A percentile compares a stretch with the other conserved stretches of the same genome.
phyloP scores from a whole-genome alignment of 1,140 invertebrate species.

The Conopomorpha cramerella region DNA sequence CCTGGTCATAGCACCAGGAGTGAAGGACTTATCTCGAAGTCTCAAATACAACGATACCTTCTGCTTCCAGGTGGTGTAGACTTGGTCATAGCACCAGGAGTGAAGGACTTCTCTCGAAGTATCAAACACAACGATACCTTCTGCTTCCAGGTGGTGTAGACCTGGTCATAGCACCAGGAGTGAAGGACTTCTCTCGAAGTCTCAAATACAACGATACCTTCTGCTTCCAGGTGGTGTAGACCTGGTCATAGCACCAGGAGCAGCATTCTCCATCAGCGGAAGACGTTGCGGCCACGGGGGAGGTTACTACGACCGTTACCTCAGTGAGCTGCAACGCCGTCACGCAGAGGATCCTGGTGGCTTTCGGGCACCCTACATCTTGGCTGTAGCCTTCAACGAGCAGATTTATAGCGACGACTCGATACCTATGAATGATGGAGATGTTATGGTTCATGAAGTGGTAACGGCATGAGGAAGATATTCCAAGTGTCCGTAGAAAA shows the following conservation, averaged over 20 bases:
- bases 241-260: conserved; percentile 82
- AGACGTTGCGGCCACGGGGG: conserved; percentile 80
- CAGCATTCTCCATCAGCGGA: conserved; percentile 76
- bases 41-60: no score
- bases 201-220: background rate
- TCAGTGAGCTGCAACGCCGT: background rate
- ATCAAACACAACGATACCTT: no score
- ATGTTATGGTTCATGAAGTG: conserved; percentile 4
- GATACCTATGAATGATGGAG: background rate
- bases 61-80: no score
- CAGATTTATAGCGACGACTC: conserved; percentile 3
- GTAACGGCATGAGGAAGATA: no score
- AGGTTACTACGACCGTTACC: conserved; percentile 75
- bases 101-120: no score
- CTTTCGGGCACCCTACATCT: conserved; percentile 1
- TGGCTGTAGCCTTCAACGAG: conserved; percentile 3
- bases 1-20: no score
- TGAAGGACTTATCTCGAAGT: no score
- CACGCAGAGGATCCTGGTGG: background rate
- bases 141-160: no score
- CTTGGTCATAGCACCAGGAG: no score
- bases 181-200: no score
- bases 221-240: conserved; percentile 69
- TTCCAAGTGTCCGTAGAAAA: no score
- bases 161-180: no score